Evolutionary conservation across 2,888 invertebrate species (phyloP), one percentile per base, ranked within the genome.

Genomic region (Blastobasis lacticolella): DNA sequence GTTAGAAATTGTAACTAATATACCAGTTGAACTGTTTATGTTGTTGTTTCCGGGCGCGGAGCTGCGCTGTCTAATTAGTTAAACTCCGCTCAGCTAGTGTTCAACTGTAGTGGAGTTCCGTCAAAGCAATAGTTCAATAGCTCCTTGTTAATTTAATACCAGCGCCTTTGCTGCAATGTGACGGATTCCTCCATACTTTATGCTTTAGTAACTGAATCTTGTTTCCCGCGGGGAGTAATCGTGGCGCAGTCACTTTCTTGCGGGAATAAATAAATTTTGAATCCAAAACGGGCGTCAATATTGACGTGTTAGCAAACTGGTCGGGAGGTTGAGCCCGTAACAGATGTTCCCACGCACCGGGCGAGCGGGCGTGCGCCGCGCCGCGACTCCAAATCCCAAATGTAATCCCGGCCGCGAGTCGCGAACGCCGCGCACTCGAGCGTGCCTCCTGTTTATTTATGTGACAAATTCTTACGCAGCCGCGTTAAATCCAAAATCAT

Each of bases 271-370:
- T 23, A 23, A 23, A 23, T 23, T n/a, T 23, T 23, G 23, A 23
- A 23, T 23, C 23, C 2, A 2, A 23, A 23, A 23, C 23, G 23
- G 23, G 23, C 23, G 23, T 23, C 23, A 23, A 23, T 23, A 23
- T 23, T 23, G 23, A 75, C 23, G 36, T 5, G 36, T 46, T 6
- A 7, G 9, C 9, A 44, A 6, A 10, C 44, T 44, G 10, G 23
- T 23, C 23, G 23, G 23, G 23, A 23, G 23, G 23, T 23, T 23
- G 50, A 74, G 77, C 67, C 71, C 72, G 83, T 78, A 84, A 83
- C 87, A 86, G 81, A 83, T 86, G 86, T 85, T 84, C 83, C 79
- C 83, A 81, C 81, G 79, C 85, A 77, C 73, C 71, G 71, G 66
- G 66, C 73, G 68, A 63, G 66, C 58, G 63, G 57, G 52, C 51